These are phyloP conservation scores for Apodemus agrarius DNA, from an alignment of 2,797 vertebrate genomes.

Conservation along the genomic window DNA sequence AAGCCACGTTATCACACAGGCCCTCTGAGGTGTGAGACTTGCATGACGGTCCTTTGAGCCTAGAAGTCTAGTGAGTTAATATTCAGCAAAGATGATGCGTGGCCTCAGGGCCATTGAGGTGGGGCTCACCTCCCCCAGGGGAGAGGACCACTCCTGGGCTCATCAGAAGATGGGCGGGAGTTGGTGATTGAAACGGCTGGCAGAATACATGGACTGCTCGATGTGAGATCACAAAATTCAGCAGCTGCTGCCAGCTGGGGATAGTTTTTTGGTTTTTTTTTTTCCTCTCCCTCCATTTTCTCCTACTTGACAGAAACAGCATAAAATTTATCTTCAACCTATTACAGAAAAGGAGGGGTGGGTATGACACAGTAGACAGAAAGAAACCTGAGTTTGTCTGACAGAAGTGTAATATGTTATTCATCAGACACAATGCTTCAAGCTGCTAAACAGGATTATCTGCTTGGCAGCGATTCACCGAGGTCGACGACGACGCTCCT, in stretches of 20 bases:
- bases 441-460: slow-evolving; percentile 58
- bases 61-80: neutral
- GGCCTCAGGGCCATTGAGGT: neutral
- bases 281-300: neutral
- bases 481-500: slow-evolving; percentile 40
- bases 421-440: slow-evolving; percentile 52
- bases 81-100: neutral
- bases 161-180: neutral
- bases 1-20: neutral
- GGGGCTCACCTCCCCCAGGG: neutral
- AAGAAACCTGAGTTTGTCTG: slow-evolving; percentile 36
- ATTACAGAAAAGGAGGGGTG: slow-evolving; percentile 16
- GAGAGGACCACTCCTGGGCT: neutral
- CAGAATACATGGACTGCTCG: neutral
- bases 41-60: neutral
- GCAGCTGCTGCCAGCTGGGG: neutral
- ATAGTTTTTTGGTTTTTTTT: no score
- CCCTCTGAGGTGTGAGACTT: neutral
- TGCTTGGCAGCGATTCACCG: slow-evolving; percentile 35
- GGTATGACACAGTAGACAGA: neutral
- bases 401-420: slow-evolving; percentile 57
- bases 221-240: slow-evolving; percentile 1
- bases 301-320: slow-evolving; percentile 19
- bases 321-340: slow-evolving; percentile 49
- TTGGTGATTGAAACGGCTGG: neutral